A percentile compares a stretch with the other conserved stretches of the same genome.
Conservation (phyloP, 2,888 invertebrate genomes). For the Conomelus anceps region DNA sequence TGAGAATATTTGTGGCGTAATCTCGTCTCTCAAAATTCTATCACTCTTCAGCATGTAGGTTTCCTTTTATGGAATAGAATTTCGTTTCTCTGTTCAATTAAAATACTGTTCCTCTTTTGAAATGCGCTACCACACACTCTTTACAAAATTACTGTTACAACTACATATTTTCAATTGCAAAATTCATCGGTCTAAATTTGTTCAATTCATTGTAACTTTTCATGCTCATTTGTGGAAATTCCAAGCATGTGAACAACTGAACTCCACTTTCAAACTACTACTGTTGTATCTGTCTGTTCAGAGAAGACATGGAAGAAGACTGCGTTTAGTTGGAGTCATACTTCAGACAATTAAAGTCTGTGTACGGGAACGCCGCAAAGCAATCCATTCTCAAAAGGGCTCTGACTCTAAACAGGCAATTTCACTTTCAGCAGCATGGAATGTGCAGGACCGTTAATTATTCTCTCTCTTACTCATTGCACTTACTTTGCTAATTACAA, state of each 20-base stretch:
- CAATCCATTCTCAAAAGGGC: not conserved
- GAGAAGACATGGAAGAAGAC: not conserved
- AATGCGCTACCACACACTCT: not conserved
- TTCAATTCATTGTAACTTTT: not conserved
- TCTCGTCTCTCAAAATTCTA: too few species aligned
- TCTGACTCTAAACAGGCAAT: not conserved
- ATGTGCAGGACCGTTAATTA: not conserved
- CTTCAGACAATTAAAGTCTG: not conserved
- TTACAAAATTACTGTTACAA: not conserved
- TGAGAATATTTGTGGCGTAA: too few species aligned
- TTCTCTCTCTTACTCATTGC: not conserved
- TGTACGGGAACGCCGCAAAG: not conserved
- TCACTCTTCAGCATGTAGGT: too few species aligned
- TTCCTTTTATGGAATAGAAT: too few species aligned
- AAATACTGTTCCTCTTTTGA: too few species aligned
- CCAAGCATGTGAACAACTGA: not conserved
- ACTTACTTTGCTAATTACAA: not conserved
- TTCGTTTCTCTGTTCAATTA: too few species aligned
- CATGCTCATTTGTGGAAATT: not conserved
- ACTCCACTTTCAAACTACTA: not conserved
- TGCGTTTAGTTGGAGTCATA: not conserved
- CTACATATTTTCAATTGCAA: not conserved
- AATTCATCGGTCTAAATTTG: too few species aligned
- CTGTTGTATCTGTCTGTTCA: not conserved
- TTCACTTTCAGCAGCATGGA: not conserved